Conservation (phyloP, 2,888 invertebrate genomes). For the Electrophaes corylata region DNA sequence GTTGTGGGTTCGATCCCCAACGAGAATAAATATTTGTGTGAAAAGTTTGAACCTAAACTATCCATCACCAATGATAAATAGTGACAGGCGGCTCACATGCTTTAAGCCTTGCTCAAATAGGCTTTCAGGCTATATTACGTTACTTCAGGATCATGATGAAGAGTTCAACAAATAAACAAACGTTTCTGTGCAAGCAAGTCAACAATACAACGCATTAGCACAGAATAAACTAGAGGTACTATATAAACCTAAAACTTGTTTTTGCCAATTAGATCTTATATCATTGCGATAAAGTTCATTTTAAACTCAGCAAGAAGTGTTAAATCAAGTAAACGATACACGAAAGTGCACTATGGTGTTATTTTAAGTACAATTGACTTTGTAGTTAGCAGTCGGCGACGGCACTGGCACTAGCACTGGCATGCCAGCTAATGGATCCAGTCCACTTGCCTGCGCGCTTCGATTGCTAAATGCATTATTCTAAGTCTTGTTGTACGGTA, state of each 20-base stretch:
- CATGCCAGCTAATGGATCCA: constrained; percentile 7
- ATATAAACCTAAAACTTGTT: background rate
- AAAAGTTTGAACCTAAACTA: no score
- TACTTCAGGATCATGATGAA: no score
- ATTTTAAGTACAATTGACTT: constrained; percentile 3
- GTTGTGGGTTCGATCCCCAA: no score
- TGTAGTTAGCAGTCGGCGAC: constrained; percentile 5
- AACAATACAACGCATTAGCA: background rate
- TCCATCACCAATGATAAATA: no score
- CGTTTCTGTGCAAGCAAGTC: background rate
- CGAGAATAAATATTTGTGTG: no score
- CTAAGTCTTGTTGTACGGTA: background rate
- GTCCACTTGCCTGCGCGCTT: constrained; percentile 1
- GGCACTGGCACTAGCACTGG: no score
- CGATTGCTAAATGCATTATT: background rate
- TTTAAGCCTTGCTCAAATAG: no score
- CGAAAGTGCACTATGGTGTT: constrained; percentile 14
- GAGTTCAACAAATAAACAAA: background rate
- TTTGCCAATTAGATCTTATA: background rate
- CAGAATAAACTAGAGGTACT: background rate
- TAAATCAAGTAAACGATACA: constrained; percentile 16
- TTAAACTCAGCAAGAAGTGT: background rate
- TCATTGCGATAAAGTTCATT: background rate
- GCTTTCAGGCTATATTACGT: no score
- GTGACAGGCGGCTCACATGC: no score